Base-by-base conservation (phyloP, 1,140 invertebrate species). In the Pomacea maculata region DNA sequence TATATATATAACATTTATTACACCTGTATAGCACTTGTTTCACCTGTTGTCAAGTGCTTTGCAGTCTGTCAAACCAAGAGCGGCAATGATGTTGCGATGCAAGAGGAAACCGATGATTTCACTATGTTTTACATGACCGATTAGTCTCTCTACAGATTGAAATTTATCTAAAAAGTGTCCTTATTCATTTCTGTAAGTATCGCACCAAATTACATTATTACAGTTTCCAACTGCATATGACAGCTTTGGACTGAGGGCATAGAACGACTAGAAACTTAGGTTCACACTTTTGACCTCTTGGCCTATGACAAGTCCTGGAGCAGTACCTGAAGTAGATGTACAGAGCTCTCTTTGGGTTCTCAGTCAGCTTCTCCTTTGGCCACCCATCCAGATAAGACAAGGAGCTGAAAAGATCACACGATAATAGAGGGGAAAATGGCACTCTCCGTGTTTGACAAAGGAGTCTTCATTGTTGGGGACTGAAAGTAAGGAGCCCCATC, bases 271-370 rank as follows among this genome's bases (percentile, higher is more conserved):
- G 34, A 45, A 45, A n/a, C 73, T 45, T 71, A 15, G 45, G 5
- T 29, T 45, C 1, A 21, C 68, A 12, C 1, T 11, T 25, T 6
- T 45, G 45, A 12, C 68, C 21, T 29, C 21, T 29, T 71, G 12
- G 0, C 9, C 8, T 45, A 7, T 71, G n/a, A 3, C 17, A 7
- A 21, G 17, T 17, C 54, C 10, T 14, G 34, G 10, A 14, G 34
- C 79, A 82, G 54, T 83, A 89, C 88, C 88, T 89, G 80, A 85
- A 89, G 68, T 86, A 90, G 71, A 84, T 85, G 81, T 87, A 87
- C 21, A 88, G 85, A 65, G 85, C 87, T 70, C 85, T 86, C 79
- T 87, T 87, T 3, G 87, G 85, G 57, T 87, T 86, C 12, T 87
- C 84, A 5, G 82, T 74, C 25, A 89, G 80, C 25, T 80, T 83